Evolutionary conservation across 2,113 vertebrate species (phyloP).

Genomic region (Atractosteus spatula): DNA sequence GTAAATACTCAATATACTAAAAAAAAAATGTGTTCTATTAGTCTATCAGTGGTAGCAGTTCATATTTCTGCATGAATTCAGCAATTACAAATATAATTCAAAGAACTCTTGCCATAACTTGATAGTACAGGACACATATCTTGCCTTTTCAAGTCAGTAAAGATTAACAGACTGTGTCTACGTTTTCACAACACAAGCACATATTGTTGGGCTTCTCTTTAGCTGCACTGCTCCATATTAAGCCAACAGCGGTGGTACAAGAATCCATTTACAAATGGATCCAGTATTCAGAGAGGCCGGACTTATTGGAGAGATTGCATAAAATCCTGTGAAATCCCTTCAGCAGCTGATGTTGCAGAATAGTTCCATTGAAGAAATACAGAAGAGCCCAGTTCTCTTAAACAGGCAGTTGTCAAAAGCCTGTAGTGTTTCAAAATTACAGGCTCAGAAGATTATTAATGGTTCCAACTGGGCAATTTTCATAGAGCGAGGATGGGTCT

Average conservation of each 20-base stretch:
- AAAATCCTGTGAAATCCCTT: conserved; percentile 38
- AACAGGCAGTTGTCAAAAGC: conserved; percentile 48
- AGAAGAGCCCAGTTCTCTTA: conserved; percentile 45
- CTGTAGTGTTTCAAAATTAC: conserved; percentile 45
- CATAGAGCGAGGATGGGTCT: too few species aligned
- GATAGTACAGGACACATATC: too few species aligned
- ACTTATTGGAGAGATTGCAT: conserved; percentile 21
- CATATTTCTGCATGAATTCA: too few species aligned
- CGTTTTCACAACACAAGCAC: neutral
- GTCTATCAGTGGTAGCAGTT: too few species aligned
- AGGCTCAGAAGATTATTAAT: conserved; percentile 16
- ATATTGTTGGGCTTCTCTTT: neutral
- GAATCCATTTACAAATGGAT: neutral
- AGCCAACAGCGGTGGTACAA: neutral
- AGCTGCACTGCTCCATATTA: neutral
- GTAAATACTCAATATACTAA: too few species aligned
- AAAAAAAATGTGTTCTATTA: too few species aligned
- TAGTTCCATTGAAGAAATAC: conserved; percentile 45
- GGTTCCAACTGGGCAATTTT: neutral
- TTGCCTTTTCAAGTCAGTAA: conserved; percentile 6
- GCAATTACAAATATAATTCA: too few species aligned
- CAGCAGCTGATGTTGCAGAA: conserved; percentile 56
- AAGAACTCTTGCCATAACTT: too few species aligned
- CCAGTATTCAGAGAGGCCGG: neutral
- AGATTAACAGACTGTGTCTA: neutral